These are phyloP conservation scores for Cydia fagiglandana DNA, from an alignment of 1,140 invertebrate genomes.

Conservation along the genomic window DNA sequence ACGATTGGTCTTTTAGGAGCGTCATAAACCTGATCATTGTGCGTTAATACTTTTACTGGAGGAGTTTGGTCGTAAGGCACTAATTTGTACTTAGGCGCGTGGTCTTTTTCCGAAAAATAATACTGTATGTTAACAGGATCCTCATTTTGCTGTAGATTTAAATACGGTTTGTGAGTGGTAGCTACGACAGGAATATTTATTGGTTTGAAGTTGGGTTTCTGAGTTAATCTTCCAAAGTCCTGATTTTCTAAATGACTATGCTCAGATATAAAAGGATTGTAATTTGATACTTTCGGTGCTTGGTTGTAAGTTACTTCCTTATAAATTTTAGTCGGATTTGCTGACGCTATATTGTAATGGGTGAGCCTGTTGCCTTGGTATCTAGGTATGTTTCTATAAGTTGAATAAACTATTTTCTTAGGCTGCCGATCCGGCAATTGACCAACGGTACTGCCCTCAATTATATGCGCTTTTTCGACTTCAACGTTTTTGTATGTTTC, in stretches of 20 bases:
- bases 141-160: conserved; percentile 60
- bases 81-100: conserved; percentile 68
- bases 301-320: conserved; percentile 9
- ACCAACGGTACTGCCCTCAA: conserved; percentile 55
- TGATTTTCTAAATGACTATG: conserved; percentile 45
- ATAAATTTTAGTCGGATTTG: conserved; percentile 67
- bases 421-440: conserved; percentile 50
- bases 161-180: conserved; percentile 54
- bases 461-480: conserved; percentile 69
- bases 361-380: conserved; percentile 76
- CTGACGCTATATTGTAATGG: conserved; percentile 74
- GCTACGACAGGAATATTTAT: conserved; percentile 46
- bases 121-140: conserved; percentile 59
- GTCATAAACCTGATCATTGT: conserved; percentile 46
- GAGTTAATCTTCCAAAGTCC: conserved; percentile 49
- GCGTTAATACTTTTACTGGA: conserved; percentile 56
- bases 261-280: conserved; percentile 50
- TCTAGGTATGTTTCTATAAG: conserved; percentile 67
- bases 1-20: conserved; percentile 50
- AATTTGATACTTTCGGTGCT: conserved; percentile 48
- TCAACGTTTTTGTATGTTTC: conserved; percentile 62
- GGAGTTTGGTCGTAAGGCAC: conserved; percentile 77
- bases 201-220: conserved; percentile 54
- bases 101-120: conserved; percentile 65
- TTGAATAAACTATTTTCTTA: conserved; percentile 57